Conservation (phyloP, 2,797 vertebrate genomes). For the Zenarchopterus dispar region DNA sequence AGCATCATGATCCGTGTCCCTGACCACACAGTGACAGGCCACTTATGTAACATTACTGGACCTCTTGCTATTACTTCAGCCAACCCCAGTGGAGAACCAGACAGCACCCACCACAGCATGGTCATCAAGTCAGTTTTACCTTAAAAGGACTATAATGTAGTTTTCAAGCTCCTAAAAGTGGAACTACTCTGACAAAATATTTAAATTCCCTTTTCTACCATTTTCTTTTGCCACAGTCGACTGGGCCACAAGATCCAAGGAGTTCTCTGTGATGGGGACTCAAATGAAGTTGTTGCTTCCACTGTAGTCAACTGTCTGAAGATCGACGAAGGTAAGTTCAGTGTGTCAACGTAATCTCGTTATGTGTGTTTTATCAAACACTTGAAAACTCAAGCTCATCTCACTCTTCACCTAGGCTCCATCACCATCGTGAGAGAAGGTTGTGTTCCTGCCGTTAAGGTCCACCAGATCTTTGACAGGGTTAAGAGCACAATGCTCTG, state of each 20-base stretch:
- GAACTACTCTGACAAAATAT: no score
- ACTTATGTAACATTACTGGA: slow-evolving; percentile 89
- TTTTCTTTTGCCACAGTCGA: slow-evolving; percentile 73
- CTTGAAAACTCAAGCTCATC: slow-evolving; percentile 16
- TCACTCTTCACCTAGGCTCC: slow-evolving; percentile 69
- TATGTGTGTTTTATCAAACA: background rate
- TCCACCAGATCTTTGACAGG: slow-evolving; percentile 86
- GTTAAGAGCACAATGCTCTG: slow-evolving; percentile 81
- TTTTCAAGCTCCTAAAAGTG: no score
- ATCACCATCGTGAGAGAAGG: slow-evolving; percentile 89
- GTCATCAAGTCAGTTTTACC: slow-evolving; percentile 84
- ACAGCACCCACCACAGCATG: slow-evolving; percentile 92
- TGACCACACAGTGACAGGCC: slow-evolving; percentile 87
- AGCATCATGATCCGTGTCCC: slow-evolving; percentile 94
- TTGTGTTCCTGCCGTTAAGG: slow-evolving; percentile 84
- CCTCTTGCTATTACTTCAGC: slow-evolving; percentile 91
- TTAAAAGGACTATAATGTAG: background rate
- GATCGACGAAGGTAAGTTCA: slow-evolving; percentile 83
- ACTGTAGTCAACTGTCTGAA: slow-evolving; percentile 89
- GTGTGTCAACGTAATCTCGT: no score
- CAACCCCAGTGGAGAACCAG: slow-evolving; percentile 89
- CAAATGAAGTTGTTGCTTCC: slow-evolving; percentile 87
- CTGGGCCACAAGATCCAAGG: slow-evolving; percentile 89
- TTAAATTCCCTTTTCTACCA: background rate
- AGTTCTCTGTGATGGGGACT: slow-evolving; percentile 89